Conservation (phyloP, 2,888 invertebrate genomes). For the Agriotes lineatus region DNA sequence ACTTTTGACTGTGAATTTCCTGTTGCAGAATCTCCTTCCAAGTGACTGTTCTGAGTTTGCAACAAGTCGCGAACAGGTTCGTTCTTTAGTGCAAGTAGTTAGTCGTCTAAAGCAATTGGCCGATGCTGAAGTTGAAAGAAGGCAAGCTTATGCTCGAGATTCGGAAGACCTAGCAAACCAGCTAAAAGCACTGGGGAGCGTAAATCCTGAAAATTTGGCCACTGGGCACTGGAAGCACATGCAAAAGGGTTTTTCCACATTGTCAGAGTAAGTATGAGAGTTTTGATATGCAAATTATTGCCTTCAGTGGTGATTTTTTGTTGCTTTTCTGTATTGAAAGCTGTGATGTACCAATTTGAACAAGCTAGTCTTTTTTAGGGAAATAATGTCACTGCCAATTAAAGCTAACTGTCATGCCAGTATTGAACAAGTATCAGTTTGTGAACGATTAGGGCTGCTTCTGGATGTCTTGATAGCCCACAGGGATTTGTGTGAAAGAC, state of each 20-base stretch:
- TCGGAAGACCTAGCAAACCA: constrained; percentile 70
- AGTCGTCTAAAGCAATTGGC: constrained; percentile 70
- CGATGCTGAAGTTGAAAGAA: constrained; percentile 64
- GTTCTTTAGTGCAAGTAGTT: constrained; percentile 68
- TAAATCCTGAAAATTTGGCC: constrained; percentile 55
- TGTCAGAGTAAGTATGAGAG: constrained; percentile 67
- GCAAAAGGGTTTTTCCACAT: constrained; percentile 68
- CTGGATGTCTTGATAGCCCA: constrained; percentile 70
- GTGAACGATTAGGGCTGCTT: constrained; percentile 69
- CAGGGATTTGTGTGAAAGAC: constrained; percentile 71
- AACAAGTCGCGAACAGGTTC: constrained; percentile 70
- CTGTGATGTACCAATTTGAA: no score
- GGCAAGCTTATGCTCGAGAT: constrained; percentile 66
- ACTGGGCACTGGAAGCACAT: constrained; percentile 67
- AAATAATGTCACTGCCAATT: constrained; percentile 67
- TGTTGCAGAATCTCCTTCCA: constrained; percentile 69
- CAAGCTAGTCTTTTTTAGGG: constrained; percentile 62
- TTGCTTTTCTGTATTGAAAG: constrained; percentile 3
- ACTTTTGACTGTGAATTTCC: no score
- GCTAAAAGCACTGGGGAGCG: constrained; percentile 66
- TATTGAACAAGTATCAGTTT: constrained; percentile 69
- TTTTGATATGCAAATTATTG: no score
- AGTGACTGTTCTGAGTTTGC: constrained; percentile 70
- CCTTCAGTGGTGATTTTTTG: constrained; percentile 24
- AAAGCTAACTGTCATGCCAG: constrained; percentile 69